Evolutionary conservation across 2,797 vertebrate species (phyloP), one percentile per base, ranked within the genome.

Genomic region (Eupleurogrammus muticus): DNA sequence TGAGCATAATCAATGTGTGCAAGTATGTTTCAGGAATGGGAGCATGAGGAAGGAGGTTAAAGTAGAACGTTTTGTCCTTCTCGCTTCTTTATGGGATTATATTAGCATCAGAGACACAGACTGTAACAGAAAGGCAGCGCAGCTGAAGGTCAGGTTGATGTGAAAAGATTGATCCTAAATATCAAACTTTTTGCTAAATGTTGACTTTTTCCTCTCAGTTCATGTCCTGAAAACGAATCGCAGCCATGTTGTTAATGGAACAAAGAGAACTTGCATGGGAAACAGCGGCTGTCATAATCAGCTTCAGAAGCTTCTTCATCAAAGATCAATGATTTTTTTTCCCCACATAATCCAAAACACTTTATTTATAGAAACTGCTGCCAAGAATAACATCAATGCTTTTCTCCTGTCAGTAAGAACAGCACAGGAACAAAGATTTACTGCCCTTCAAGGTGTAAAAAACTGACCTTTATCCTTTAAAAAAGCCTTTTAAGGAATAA

Each of bases 121-220:
- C 13, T 28, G 48, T 32, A 20, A 34, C 9, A 16, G 49, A 21
- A 28, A 54, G 17, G 4, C 47, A 55, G 7, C 28, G 19, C 20
- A 14, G 24, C 16, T 73, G 23, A 34, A 20, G 4, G 44, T 34
- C 70, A 50, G 70, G 64, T 71, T 64, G 58, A 79, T 62, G 13
- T 64, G 51, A 47, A 1, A 44, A 6, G 34, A 65, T 58, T 24
- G 10, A 5, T 55, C 44, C 4, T 6, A 70, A 77, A 79, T 69
- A 81, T 62, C 75, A 56, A 34, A 74, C 21, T 67, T 62, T 73
- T 10, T 8, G 11, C 32, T 72, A 84, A 85, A 85, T 85, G 2
- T 35, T 63, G 70, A 87, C 66, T 79, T 83, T 83, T 44, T 70
- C n/a, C 62, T 17, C 52, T 70, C 16, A 13, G 34, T 16, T 38